Conservation (phyloP, 2,888 invertebrate species). For the Parapristionchus giblindavisi region DNA sequence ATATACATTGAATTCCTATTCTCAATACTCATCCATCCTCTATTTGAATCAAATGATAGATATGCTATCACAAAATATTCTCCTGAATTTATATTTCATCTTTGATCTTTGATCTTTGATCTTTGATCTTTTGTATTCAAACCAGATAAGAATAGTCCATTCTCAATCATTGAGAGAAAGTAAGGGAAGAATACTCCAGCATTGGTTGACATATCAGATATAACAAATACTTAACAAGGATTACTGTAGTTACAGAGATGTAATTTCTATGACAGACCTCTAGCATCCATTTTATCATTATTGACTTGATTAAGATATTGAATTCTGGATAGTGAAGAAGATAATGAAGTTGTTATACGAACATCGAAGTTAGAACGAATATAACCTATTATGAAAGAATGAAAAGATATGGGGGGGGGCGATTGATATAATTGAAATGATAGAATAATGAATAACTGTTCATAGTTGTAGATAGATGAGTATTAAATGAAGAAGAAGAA, state of each 20-base stretch:
- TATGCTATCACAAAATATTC: conserved; percentile 49
- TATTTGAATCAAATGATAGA: conserved; percentile 44
- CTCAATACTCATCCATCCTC: conserved; percentile 42
- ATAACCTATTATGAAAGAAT: background rate
- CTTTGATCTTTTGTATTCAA: background rate
- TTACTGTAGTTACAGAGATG: too few relatives aligned
- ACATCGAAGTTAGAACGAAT: conserved; percentile 14
- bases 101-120: conserved; percentile 6
- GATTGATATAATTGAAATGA: background rate
- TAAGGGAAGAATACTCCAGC: conserved; percentile 29
- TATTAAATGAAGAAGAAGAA: conserved; percentile 2
- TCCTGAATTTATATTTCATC: conserved; percentile 35
- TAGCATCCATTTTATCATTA: conserved; percentile 4
- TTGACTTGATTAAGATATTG: background rate
- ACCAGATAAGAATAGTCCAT: conserved; percentile 13
- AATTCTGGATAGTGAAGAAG: background rate
- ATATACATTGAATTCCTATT: conserved; percentile 1
- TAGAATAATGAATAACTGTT: background rate
- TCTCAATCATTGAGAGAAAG: conserved; percentile 31
- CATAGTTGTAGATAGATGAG: background rate
- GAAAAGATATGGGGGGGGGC: background rate
- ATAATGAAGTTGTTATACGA: conserved; percentile 16
- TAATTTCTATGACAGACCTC: background rate
- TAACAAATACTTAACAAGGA: conserved; percentile 12
- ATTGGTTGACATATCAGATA: conserved; percentile 15